These are phyloP conservation scores for Hydrolagus colliei DNA, from an alignment of 2,797 vertebrate species.

Conservation along the genomic window DNA sequence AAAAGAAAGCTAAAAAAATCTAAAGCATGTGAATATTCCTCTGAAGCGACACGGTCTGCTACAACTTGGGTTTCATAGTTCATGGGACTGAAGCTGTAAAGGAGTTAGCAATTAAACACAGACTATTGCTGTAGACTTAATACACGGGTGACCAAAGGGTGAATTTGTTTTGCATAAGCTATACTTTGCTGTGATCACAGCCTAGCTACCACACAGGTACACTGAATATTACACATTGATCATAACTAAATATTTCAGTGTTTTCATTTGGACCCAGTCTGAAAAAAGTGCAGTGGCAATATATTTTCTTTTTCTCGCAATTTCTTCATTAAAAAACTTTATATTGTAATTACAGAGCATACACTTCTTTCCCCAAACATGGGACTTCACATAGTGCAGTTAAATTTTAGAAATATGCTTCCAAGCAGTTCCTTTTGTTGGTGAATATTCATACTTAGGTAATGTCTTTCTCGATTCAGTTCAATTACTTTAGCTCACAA, in stretches of 20 bases:
- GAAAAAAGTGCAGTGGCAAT: neutral
- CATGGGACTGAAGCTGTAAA: neutral
- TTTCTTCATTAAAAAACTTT: too few relatives aligned
- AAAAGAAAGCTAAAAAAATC: neutral
- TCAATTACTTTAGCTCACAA: neutral
- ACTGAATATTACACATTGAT: neutral
- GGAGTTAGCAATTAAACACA: conserved; percentile 13
- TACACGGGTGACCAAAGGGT: neutral
- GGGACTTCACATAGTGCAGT: too few relatives aligned
- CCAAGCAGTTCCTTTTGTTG: too few relatives aligned
- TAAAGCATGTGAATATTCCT: neutral
- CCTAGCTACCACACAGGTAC: neutral
- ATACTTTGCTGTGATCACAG: neutral
- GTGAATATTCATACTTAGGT: too few relatives aligned
- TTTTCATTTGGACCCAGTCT: neutral
- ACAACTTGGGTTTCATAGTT: neutral
- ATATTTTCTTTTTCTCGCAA: neutral
- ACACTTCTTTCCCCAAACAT: too few relatives aligned
- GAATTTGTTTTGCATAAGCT: neutral
- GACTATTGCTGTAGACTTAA: neutral
- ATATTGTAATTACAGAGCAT: too few relatives aligned
- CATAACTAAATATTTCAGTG: neutral
- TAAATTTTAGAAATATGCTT: too few relatives aligned
- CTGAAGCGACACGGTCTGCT: neutral
- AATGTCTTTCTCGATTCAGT: too few relatives aligned